Conservation (phyloP, 2,888 invertebrate genomes). For the Volucella bombylans region DNA sequence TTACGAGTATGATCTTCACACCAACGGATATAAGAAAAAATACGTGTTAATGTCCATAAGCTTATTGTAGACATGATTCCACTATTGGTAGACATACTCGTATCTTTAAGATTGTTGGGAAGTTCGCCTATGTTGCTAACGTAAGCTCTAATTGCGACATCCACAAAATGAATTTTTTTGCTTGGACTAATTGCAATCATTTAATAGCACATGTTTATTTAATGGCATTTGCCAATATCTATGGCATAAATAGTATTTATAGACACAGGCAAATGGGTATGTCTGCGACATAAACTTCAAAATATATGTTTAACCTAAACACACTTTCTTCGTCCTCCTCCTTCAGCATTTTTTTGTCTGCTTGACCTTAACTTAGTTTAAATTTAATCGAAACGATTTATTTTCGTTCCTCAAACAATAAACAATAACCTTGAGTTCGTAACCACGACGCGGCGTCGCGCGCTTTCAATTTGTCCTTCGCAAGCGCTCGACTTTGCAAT, state of each 20-base stretch:
- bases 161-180: too few relatives aligned
- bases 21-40: too few relatives aligned
- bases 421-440: conserved; percentile 47
- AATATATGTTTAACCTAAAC: conserved; percentile 26
- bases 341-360: neutral
- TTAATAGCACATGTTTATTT: neutral
- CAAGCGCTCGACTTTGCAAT: conserved; percentile 4
- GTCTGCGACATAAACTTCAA: conserved; percentile 44
- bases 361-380: conserved; percentile 11
- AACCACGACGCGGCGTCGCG: conserved; percentile 5
- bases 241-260: too few relatives aligned
- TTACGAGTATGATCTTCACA: too few relatives aligned
- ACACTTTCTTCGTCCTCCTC: neutral
- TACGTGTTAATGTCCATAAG: too few relatives aligned
- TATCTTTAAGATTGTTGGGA: too few relatives aligned
- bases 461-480: conserved; percentile 34
- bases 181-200: too few relatives aligned
- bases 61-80: too few relatives aligned
- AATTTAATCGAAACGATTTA: conserved; percentile 3
- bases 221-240: neutral
- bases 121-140: too few relatives aligned
- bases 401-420: conserved; percentile 43
- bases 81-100: too few relatives aligned
- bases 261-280: too few relatives aligned
- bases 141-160: too few relatives aligned